Evolutionary conservation across 2,113 vertebrate genomes (phyloP).

Genomic region (Sprattus sprattus): DNA sequence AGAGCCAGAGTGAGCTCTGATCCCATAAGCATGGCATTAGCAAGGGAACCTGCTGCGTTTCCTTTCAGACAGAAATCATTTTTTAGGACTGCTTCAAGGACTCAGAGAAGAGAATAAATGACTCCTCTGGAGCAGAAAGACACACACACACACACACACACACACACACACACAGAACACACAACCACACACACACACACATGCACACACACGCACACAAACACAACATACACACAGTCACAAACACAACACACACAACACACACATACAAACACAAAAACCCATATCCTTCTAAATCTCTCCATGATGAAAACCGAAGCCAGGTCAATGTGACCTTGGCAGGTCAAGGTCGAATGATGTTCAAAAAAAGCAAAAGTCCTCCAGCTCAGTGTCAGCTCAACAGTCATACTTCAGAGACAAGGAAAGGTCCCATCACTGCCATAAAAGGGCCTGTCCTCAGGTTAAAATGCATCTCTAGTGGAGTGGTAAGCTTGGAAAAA

Average conservation of each 20-base stretch:
- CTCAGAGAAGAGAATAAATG: not conserved
- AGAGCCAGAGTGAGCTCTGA: not conserved
- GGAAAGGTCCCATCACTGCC: too few relatives aligned
- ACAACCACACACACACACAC: not conserved
- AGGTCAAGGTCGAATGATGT: not conserved
- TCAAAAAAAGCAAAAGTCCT: not conserved
- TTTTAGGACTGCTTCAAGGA: not conserved
- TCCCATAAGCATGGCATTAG: slow-evolving; percentile 1
- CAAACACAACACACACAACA: not conserved
- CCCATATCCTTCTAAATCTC: not conserved
- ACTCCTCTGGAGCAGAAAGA: not conserved
- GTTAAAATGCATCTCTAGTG: too few relatives aligned
- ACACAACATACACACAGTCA: not conserved
- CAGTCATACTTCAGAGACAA: too few relatives aligned
- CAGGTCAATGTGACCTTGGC: not conserved
- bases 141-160: not conserved
- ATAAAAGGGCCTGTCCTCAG: too few relatives aligned
- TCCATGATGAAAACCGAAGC: not conserved
- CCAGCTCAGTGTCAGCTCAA: not conserved
- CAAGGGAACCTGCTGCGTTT: not conserved
- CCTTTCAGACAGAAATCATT: not conserved
- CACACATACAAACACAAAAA: not conserved
- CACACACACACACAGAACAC: not conserved
- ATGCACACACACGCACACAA: not conserved
- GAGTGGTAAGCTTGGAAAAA: too few relatives aligned